phyloP scores from a whole-genome alignment of 1,140 invertebrate species.

The Danaus melanippus region DNA sequence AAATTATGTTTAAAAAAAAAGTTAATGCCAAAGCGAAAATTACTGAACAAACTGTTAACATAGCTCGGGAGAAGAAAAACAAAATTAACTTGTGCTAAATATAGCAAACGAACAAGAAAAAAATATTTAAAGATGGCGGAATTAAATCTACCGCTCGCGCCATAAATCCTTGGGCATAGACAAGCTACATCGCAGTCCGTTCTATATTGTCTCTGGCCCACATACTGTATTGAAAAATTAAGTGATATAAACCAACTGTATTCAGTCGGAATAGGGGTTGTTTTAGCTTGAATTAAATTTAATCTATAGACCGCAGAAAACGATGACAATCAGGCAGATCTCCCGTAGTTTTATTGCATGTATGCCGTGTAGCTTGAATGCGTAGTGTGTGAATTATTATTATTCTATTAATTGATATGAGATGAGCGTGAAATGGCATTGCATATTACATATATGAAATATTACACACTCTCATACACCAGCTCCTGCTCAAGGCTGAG shows the following conservation, averaged over 20 bases:
- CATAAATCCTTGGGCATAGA: constrained; percentile 28
- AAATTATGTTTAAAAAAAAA: constrained; percentile 10
- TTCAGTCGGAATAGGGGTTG: constrained; percentile 4
- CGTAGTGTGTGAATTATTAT: constrained; percentile 29
- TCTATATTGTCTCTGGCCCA: constrained; percentile 30
- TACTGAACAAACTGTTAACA: constrained; percentile 1
- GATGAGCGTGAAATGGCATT: constrained; percentile 25
- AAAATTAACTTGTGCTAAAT: constrained; percentile 11
- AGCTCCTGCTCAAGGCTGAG: too few relatives aligned
- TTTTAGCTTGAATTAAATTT: constrained; percentile 11
- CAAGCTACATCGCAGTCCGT: constrained; percentile 28
- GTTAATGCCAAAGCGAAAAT: neutral
- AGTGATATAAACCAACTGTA: constrained; percentile 8
- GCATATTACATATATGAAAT: constrained; percentile 6
- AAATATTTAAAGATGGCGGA: constrained; percentile 28
- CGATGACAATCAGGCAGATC: constrained; percentile 28
- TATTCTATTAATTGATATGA: constrained; percentile 35
- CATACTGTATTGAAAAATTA: constrained; percentile 14
- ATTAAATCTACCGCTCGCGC: constrained; percentile 24
- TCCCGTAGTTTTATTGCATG: constrained; percentile 31
- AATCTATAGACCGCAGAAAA: constrained; percentile 13
- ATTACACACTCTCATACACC: too few relatives aligned
- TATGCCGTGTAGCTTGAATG: constrained; percentile 23
- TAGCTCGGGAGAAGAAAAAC: constrained; percentile 1
- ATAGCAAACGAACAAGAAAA: constrained; percentile 20